A percentile compares a stretch with the other conserved stretches of the same genome.
Evolutionary conservation across 2,888 invertebrate genomes (phyloP).

Genomic region (Caenorhabditis macrosperma): DNA sequence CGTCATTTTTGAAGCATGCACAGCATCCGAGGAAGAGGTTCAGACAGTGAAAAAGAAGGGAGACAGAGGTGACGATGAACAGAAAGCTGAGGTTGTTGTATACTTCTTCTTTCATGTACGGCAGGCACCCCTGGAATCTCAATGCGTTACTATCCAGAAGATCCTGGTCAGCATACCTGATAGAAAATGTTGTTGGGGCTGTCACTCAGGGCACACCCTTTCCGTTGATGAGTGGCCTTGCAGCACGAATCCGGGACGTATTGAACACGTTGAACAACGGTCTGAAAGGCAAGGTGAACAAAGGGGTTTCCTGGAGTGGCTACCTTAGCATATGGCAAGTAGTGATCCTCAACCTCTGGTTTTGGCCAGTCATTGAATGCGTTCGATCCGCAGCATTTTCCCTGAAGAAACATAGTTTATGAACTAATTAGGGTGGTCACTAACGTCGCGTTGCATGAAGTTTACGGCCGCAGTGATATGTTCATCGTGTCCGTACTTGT

Average conservation of each 20-base stretch:
- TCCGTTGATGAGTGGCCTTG: slow-evolving; percentile 32
- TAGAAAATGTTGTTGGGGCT: slow-evolving; percentile 65
- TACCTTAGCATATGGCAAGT: slow-evolving; percentile 42
- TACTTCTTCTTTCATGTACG: slow-evolving; percentile 53
- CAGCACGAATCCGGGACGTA: slow-evolving; percentile 67
- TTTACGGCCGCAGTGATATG: slow-evolving; percentile 29
- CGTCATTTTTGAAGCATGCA: slow-evolving; percentile 45
- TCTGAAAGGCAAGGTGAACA: slow-evolving; percentile 14
- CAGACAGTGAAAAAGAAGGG: slow-evolving; percentile 38
- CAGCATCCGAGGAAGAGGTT: slow-evolving; percentile 44
- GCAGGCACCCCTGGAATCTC: slow-evolving; percentile 59
- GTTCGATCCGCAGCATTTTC: slow-evolving; percentile 62
- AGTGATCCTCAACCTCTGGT: slow-evolving; percentile 50
- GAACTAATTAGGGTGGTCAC: background rate
- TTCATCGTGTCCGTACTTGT: slow-evolving; percentile 32
- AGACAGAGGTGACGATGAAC: slow-evolving; percentile 54
- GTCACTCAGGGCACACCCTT: slow-evolving; percentile 60
- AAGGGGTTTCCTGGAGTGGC: background rate
- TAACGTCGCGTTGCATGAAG: slow-evolving; percentile 36
- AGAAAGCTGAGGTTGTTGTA: slow-evolving; percentile 60
- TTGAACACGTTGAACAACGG: slow-evolving; percentile 37
- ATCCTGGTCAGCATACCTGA: slow-evolving; percentile 34
- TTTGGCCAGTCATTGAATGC: slow-evolving; percentile 62
- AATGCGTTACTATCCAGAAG: slow-evolving; percentile 6
- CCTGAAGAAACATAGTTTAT: slow-evolving; percentile 31